Evolutionary conservation across 2,888 invertebrate species (phyloP).

Genomic region (Lycaena phlaeas): DNA sequence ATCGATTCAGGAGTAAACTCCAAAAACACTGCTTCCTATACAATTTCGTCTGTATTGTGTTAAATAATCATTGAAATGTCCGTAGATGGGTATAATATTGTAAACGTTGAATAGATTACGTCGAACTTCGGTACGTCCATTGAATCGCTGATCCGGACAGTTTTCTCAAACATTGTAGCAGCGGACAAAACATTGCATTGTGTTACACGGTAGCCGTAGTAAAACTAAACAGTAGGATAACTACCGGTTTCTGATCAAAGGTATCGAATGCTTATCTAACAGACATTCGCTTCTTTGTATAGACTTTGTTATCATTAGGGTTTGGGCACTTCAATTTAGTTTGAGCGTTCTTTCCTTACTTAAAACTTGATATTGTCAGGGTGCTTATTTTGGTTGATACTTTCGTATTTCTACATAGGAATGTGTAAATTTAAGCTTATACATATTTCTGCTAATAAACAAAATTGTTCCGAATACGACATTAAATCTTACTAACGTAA

Average conservation of each 20-base stretch:
- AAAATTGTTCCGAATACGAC: too few relatives aligned
- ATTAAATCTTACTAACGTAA: too few relatives aligned
- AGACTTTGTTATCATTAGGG: background rate
- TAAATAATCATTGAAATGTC: too few relatives aligned
- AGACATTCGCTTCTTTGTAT: slow-evolving; percentile 4
- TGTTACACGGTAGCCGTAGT: slow-evolving; percentile 21
- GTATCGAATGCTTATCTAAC: slow-evolving; percentile 6
- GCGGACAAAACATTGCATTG: slow-evolving; percentile 22
- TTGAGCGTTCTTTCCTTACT: too few relatives aligned
- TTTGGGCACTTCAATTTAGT: slow-evolving; percentile 1
- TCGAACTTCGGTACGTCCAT: slow-evolving; percentile 14
- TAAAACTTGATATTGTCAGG: too few relatives aligned
- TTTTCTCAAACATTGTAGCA: slow-evolving; percentile 20
- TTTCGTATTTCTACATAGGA: too few relatives aligned
- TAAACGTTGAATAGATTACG: slow-evolving; percentile 9
- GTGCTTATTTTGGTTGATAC: too few relatives aligned
- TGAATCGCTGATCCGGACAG: slow-evolving; percentile 20
- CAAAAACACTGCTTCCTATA: too few relatives aligned
- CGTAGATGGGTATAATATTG: slow-evolving; percentile 9
- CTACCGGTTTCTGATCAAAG: slow-evolving; percentile 1
- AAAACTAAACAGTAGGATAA: slow-evolving; percentile 4
- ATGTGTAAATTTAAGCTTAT: too few relatives aligned
- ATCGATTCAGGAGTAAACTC: too few relatives aligned
- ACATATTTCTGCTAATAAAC: too few relatives aligned
- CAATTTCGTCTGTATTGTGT: background rate